Evolutionary conservation across 1,140 invertebrate genomes (phyloP), one percentile per base, ranked within the genome.

Genomic region (Samia ricini): DNA sequence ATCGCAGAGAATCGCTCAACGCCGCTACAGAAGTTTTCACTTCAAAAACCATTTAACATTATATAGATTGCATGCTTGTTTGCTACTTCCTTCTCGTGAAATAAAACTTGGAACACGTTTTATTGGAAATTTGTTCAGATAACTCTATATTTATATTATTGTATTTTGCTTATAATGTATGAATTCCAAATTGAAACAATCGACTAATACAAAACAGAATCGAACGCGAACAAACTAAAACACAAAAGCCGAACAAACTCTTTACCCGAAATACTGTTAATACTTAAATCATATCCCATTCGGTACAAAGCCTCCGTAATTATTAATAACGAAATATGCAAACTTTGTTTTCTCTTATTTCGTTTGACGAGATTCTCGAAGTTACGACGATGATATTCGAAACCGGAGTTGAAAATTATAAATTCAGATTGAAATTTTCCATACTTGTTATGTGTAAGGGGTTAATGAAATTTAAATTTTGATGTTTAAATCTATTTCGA

Each of bases 321-420:
- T 81, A 88, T 86, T 85, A 85, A 84, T 79, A 82, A 72, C 71
- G 82, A 76, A 85, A 82, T 87, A 87, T 87, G 84, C 84, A 85
- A 89, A 88, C 69, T 83, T 84, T 81, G 79, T 82, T 86, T 79
- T 85, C 80, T 84, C 79, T 79, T 81, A 83, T 84, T 85, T 81
- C 77, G 76, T 87, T 85, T 79, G 78, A 76, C 76, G 60, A 67
- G 63, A 69, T 58, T 63, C 68, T 54, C 26, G 19, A 57, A 57
- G 56, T 57, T 63, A 68, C 68, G 67, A 68, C 68, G 67, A 72
- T 72, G 70, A 67, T 42, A 72, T 79, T 76, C 77, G 77, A 82
- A 75, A 75, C 72, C 59, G 66, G 51, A 69, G 65, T 24, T 64
- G 66, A 68, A 80, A n/a, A 88, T 88, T 87, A 87, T 76, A 88